Evolutionary conservation across 2,888 invertebrate genomes (phyloP), one percentile per base, ranked within the genome.

Genomic region (Drosophila neonasuta): DNA sequence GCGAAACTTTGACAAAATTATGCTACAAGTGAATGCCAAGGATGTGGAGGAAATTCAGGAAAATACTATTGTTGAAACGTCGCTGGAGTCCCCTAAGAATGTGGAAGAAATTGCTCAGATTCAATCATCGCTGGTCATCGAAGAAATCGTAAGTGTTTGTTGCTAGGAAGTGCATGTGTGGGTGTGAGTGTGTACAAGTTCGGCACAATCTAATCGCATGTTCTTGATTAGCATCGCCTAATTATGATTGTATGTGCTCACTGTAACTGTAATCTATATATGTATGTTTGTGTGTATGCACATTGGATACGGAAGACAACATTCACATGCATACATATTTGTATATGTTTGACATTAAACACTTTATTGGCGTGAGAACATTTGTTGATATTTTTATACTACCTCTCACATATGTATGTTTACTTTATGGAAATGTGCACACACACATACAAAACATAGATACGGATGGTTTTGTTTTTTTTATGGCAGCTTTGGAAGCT

Each of bases 91-190:
- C 5, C 36, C 29, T 9, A 8, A 3, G 0, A 13, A 45, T 3
- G 7, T 48, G 10, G 0, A 17, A 20, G 9, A 24, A 7, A 42
- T 29, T 30, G 13, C 5, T 49, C 30, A 68, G 46, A 39, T 13
- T 60, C 30, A 45, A 44, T 15, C 55, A 44, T n/a, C 55, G 24
- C 61, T 68, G 15, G 49, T 51, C 42, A 64, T 71, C 17, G 74
- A 77, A 45, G 80, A 83, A 15, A 85, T 81, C 66, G 81, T 81
- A 30, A 81, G 81, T 81, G 58, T 41, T 32, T 56, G n/a, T 39
- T 20, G 7, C 1, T 29, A 45, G n/a, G 30, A 39, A 51, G 30
- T 11, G 20, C 20, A 20, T 20, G 0, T 20, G 20, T 20, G 4
- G 20, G 13, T 41, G 48, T n/a, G 39, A 44, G 3, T 58, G 48